phyloP scores from a whole-genome alignment of 2,113 vertebrate genomes.

The Petromus typicus region DNA sequence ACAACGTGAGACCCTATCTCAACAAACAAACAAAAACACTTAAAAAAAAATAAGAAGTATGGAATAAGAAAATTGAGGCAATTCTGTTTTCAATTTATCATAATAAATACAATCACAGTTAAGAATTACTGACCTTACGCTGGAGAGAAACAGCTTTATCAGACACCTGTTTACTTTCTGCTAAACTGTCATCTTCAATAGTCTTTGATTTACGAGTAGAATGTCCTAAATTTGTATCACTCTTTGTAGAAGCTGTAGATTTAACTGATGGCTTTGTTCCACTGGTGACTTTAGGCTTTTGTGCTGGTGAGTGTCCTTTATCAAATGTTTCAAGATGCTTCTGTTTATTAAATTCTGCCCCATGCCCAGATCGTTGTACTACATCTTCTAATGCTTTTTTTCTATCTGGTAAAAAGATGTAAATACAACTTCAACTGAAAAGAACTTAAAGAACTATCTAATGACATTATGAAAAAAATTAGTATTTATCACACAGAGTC shows the following conservation, averaged over 20 bases:
- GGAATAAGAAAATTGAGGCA: conserved; percentile 46
- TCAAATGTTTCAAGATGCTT: conserved; percentile 79
- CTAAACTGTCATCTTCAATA: conserved; percentile 31
- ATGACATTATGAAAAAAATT: background rate
- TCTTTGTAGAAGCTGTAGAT: conserved; percentile 64
- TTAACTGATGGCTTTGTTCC: conserved; percentile 72
- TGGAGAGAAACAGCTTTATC: conserved; percentile 69
- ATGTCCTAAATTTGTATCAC: conserved; percentile 54
- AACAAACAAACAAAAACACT: too few relatives aligned
- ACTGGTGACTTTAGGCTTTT: conserved; percentile 65
- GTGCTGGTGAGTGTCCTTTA: conserved; percentile 71
- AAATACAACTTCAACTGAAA: background rate
- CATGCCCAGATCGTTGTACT: conserved; percentile 79
- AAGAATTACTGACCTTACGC: conserved; percentile 75
- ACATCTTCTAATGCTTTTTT: conserved; percentile 82
- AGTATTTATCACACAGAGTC: conserved; percentile 15
- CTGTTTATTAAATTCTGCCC: conserved; percentile 82
- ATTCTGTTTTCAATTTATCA: conserved; percentile 9
- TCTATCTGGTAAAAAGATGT: conserved; percentile 75
- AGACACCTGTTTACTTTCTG: conserved; percentile 59
- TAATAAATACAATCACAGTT: background rate
- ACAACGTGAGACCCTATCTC: too few relatives aligned
- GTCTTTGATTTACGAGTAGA: conserved; percentile 76
- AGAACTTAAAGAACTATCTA: conserved; percentile 27
- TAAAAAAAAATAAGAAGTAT: background rate